Evolutionary conservation across 2,888 invertebrate genomes (phyloP).

Genomic region (Silvanus unidentatus): DNA sequence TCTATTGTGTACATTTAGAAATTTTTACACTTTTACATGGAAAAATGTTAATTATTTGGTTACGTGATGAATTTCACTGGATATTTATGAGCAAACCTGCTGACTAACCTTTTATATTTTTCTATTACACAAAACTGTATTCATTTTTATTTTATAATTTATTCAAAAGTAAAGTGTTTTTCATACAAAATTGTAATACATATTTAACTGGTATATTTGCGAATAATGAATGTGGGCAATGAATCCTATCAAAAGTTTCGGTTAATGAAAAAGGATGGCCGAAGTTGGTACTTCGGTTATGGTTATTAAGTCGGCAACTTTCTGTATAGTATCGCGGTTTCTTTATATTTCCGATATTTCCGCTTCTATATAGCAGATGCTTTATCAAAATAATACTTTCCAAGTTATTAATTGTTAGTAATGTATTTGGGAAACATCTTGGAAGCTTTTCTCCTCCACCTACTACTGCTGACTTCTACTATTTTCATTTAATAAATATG

Average conservation of each 20-base stretch:
- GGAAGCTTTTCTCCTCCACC: conserved; percentile 24
- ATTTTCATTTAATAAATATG: too few species aligned
- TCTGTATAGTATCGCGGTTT: conserved; percentile 11
- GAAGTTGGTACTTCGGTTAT: conserved; percentile 40
- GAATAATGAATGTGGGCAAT: conserved; percentile 20
- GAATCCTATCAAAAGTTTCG: conserved; percentile 30
- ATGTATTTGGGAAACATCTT: conserved; percentile 32
- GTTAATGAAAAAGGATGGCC: conserved; percentile 42
- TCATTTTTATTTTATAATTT: too few species aligned
- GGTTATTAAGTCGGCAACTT: conserved; percentile 38
- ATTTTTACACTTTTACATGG: too few species aligned
- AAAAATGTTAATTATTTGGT: too few species aligned
- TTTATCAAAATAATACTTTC: conserved; percentile 42
- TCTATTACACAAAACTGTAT: too few species aligned
- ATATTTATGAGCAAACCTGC: too few species aligned
- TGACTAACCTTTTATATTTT: too few species aligned
- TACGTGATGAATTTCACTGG: too few species aligned
- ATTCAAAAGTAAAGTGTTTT: too few species aligned
- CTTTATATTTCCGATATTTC: conserved; percentile 25
- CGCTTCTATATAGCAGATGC: conserved; percentile 29
- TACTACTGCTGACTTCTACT: too few species aligned
- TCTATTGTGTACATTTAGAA: too few species aligned
- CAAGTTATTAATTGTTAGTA: conserved; percentile 40
- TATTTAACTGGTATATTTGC: conserved; percentile 5
- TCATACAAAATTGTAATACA: too few species aligned